These are phyloP conservation scores for Anas platyrhynchos DNA, from an alignment of 2,113 vertebrate genomes.

Conservation along the genomic window DNA sequence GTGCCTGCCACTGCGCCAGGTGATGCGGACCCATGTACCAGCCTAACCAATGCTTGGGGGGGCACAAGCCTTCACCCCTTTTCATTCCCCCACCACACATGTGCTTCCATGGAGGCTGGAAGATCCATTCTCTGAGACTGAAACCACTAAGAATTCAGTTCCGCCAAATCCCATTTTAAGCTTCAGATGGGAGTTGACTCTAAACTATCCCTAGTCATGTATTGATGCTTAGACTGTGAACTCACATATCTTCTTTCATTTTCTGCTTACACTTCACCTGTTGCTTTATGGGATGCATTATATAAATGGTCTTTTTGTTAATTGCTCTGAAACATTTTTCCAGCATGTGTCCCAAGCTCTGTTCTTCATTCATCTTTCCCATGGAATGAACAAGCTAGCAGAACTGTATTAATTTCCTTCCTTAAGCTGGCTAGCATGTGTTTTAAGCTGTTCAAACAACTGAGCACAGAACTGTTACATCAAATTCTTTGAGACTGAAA, in stretches of 20 bases:
- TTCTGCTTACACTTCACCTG: conserved; percentile 49
- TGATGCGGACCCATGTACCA: not conserved
- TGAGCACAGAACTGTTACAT: not conserved
- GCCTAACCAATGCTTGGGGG: rapidly evolving
- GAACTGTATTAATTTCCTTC: conserved; percentile 12
- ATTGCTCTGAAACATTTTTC: not conserved
- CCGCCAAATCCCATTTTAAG: conserved; percentile 17
- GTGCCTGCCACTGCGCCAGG: not conserved
- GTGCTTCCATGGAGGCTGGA: not conserved
- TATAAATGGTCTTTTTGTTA: conserved; percentile 45
- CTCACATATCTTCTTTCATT: conserved; percentile 20
- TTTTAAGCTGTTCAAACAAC: conserved; percentile 41
- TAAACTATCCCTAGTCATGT: not conserved
- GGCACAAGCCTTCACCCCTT: not conserved
- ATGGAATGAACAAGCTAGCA: not conserved
- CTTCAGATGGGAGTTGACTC: conserved; percentile 31
- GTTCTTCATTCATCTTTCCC: not conserved
- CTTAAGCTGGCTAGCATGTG: not conserved
- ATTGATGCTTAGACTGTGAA: not conserved
- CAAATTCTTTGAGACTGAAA: not conserved
- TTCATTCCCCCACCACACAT: not conserved
- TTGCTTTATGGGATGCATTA: conserved; percentile 15
- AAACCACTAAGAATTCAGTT: not conserved
- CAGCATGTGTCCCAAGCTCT: not conserved
- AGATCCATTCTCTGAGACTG: not conserved